Percentiles rank a stretch among this genome's conserved stretches.
Evolutionary conservation across 2,888 invertebrate species (phyloP).

Genomic region (Unio pictorum): DNA sequence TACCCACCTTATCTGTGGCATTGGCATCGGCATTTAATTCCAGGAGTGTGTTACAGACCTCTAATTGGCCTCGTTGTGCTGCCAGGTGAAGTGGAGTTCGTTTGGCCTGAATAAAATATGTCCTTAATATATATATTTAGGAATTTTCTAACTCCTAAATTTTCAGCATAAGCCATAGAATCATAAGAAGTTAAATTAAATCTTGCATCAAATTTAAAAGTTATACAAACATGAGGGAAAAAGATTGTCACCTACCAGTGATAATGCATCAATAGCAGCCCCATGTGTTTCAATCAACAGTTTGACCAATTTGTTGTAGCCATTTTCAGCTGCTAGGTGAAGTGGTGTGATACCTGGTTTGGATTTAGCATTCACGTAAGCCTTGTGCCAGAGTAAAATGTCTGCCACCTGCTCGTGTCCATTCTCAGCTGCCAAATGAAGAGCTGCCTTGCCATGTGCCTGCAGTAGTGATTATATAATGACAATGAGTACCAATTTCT

Average conservation of each 20-base stretch:
- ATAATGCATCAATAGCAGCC: constrained; percentile 95
- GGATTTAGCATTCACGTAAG: constrained; percentile 98
- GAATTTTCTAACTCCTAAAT: not conserved
- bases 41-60: constrained; percentile 91
- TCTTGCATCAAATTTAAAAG: too few species aligned
- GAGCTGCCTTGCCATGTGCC: constrained; percentile 82
- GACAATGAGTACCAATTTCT: too few species aligned
- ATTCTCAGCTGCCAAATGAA: constrained; percentile 91
- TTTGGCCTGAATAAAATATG: constrained; percentile 78
- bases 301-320: constrained; percentile 89
- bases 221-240: too few species aligned
- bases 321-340: constrained; percentile 97
- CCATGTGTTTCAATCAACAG: constrained; percentile 95
- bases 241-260: constrained; percentile 76
- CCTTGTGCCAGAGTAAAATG: constrained; percentile 89
- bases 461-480: constrained; percentile 12
- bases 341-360: constrained; percentile 96
- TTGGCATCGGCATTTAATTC: constrained; percentile 96
- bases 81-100: constrained; percentile 98
- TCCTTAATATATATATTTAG: constrained; percentile 43
- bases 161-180: too few species aligned
- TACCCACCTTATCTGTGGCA: constrained; percentile 83
- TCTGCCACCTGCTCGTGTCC: constrained; percentile 83
- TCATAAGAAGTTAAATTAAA: too few species aligned
- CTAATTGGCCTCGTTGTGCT: constrained; percentile 95